Conservation (phyloP, 2,113 vertebrate genomes). For the Eonycteris spelaea region DNA sequence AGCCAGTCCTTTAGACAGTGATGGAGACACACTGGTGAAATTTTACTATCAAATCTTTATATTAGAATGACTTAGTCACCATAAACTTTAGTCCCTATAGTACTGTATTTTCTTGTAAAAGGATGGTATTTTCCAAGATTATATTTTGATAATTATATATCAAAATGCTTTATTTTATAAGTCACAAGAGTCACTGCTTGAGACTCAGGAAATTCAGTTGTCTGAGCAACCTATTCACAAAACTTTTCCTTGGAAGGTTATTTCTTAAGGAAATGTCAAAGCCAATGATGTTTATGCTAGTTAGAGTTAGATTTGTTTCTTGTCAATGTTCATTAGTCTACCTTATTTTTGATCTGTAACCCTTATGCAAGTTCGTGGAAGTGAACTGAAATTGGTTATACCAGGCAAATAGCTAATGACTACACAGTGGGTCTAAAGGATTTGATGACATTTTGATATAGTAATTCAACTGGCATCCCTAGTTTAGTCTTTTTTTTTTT, state of each 20-base stretch:
- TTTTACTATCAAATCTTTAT: not conserved
- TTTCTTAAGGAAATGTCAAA: not conserved
- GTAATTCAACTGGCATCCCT: not conserved
- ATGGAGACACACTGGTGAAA: not conserved
- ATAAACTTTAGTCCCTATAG: not conserved
- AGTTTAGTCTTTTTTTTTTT: not conserved
- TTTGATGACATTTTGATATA: not conserved
- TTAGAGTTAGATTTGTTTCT: not conserved
- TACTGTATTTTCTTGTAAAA: constrained; percentile 25
- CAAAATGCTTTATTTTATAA: not conserved
- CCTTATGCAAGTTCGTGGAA: not conserved
- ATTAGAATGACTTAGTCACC: not conserved
- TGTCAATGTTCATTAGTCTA: not conserved
- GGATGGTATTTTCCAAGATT: not conserved
- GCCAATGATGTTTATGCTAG: not conserved
- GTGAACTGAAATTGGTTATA: not conserved
- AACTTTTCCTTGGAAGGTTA: not conserved
- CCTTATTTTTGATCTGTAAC: not conserved
- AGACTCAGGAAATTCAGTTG: not conserved
- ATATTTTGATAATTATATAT: constrained; percentile 8
- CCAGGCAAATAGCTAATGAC: not conserved
- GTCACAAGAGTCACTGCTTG: not conserved
- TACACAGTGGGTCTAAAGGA: not conserved
- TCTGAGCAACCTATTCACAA: not conserved
- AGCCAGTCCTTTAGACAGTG: not conserved